Base-by-base conservation (phyloP, 2,797 vertebrate genomes). In the Coccyzus lansbergi region DNA sequence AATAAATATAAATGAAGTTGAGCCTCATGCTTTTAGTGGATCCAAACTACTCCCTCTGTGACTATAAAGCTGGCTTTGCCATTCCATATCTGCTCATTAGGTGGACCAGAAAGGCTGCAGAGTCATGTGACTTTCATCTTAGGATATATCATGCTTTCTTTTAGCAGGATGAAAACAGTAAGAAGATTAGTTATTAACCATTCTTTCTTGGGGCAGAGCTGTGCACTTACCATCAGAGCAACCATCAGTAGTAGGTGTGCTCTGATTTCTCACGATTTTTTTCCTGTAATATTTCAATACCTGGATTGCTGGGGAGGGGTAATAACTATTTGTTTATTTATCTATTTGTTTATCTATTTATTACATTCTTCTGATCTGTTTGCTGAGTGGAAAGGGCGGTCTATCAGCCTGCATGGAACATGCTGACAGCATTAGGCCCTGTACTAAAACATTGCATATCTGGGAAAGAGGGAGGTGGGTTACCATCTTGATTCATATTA, bases 1-100 rank as follows among this genome's bases (percentile, higher is more conserved):
- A 95, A 85, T 68, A 88, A 46, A 81, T 88, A 70, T 51, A 77
- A 71, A 87, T 58, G 42, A 90, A 87, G 26, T 74, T 71, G 53
- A 87, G 25, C 22, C 34, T 87, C 15, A 1, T 52, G 48, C 71
- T 81, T 92, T 87, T 46, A 85, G 65, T 3, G 8, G 44, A n/a
- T 51, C 44, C 2, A 3, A 70, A 68, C 65, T 84, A 25, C 59
- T 82, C 67, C 40, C 72, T 88, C 56, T 80, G 2, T 49, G 72
- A 60, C 78, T 36, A 29, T 75, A 81, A 85, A 89, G 36, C 25
- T 78, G 65, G 59, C 62, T 74, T 74, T 76, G 8, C 69, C 24
- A 11, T 83, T 91, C 69, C 8, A 10, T 80, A 75, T 68, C 24
- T 69, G 48, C 38, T 87, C 52, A 31, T 89, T 80, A 90, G 42